phyloP scores from a whole-genome alignment of 2,888 invertebrate species.

The Poecilus cupreus region DNA sequence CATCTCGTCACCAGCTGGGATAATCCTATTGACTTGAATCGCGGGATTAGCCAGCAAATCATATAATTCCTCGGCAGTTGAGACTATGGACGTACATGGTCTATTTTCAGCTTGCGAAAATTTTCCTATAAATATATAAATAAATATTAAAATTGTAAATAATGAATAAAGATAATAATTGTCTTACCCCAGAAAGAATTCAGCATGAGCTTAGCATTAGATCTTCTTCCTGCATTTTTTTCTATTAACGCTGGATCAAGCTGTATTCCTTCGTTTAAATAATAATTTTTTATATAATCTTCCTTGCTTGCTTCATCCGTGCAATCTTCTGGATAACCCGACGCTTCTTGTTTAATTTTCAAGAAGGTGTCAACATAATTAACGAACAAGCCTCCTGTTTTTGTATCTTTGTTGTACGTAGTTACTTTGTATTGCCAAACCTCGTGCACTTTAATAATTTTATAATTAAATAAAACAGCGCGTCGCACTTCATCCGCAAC shows the following conservation, averaged over 20 bases:
- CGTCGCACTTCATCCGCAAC: conserved; percentile 67
- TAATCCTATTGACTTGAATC: conserved; percentile 2
- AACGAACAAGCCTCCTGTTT: too few relatives aligned
- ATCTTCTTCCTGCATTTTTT: conserved; percentile 59
- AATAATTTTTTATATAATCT: conserved; percentile 59
- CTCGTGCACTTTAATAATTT: conserved; percentile 66
- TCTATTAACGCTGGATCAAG: conserved; percentile 58
- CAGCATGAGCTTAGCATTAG: conserved; percentile 61
- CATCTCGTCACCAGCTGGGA: conserved; percentile 60
- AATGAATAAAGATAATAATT: neutral
- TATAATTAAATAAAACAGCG: conserved; percentile 67
- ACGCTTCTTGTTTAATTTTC: conserved; percentile 66
- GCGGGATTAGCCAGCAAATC: too few relatives aligned
- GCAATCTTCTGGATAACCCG: conserved; percentile 64
- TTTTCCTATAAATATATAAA: conserved; percentile 10
- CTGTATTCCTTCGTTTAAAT: conserved; percentile 58
- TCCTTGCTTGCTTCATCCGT: conserved; percentile 57
- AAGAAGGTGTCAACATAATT: too few relatives aligned
- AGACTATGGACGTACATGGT: conserved; percentile 57
- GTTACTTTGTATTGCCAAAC: conserved; percentile 67
- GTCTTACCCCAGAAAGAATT: conserved; percentile 64
- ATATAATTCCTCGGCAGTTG: neutral
- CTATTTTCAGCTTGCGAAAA: conserved; percentile 61
- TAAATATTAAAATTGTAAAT: neutral
- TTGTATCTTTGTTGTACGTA: too few relatives aligned